These are phyloP conservation scores for Cancer borealis DNA, from an alignment of 2,888 invertebrate genomes.

Conservation along the genomic window DNA sequence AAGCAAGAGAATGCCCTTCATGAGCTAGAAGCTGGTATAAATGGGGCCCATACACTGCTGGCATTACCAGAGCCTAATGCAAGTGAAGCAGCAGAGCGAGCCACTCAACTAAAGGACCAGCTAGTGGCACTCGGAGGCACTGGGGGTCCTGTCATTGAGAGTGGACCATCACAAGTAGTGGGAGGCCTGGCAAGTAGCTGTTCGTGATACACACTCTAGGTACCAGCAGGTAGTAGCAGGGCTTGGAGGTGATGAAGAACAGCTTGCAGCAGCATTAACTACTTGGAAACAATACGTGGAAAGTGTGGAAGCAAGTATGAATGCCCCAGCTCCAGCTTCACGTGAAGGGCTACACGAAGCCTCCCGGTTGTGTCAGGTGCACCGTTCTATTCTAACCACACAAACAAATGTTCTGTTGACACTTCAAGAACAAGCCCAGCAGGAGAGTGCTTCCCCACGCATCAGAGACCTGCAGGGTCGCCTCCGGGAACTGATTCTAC, in stretches of 20 bases:
- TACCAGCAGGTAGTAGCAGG: constrained; percentile 77
- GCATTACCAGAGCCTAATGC: constrained; percentile 70
- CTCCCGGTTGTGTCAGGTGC: constrained; percentile 75
- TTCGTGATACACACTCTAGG: constrained; percentile 73
- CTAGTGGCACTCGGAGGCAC: constrained; percentile 71
- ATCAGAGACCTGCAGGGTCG: constrained; percentile 69
- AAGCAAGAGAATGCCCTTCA: constrained; percentile 59
- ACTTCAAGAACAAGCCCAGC: constrained; percentile 71
- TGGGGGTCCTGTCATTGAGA: constrained; percentile 69
- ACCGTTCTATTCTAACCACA: constrained; percentile 76
- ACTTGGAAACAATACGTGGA: constrained; percentile 76
- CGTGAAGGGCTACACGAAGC: constrained; percentile 76
- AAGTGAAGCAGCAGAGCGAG: constrained; percentile 66
- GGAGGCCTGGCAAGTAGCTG: constrained; percentile 73
- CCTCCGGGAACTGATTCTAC: constrained; percentile 68
- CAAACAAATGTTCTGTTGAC: constrained; percentile 72
- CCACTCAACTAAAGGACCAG: constrained; percentile 72
- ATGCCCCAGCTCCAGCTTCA: constrained; percentile 75
- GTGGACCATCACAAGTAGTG: constrained; percentile 60
- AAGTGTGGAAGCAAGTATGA: constrained; percentile 74
- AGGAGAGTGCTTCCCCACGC: constrained; percentile 68
- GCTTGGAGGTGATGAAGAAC: constrained; percentile 76
- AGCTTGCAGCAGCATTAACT: constrained; percentile 75
- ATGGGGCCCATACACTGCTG: constrained; percentile 71
- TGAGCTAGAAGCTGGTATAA: constrained; percentile 62